Base-by-base conservation (phyloP, 2,888 invertebrate species). In the Parapristionchus giblindavisi region DNA sequence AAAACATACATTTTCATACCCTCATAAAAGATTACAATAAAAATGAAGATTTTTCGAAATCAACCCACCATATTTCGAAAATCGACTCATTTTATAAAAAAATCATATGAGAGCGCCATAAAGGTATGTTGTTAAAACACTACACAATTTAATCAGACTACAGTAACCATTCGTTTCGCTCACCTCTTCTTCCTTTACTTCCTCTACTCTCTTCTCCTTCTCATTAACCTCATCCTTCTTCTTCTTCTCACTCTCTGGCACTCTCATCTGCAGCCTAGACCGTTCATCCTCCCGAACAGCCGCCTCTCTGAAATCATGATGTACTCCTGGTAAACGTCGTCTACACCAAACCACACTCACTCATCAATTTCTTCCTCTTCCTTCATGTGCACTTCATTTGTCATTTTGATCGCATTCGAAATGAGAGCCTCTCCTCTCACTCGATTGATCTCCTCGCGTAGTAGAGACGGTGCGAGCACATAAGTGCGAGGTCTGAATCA, bases 191-290 rank as follows among this genome's bases (percentile, higher is more conserved):
- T 17, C 38, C 54, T 40, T 21, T 0, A 34, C 60, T 40, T 63
- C 63, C n/a, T 5, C n/a, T 65, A 27, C 65, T 17, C 34, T 48
- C 65, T 38, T 32, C 32, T 48, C 48, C 51, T 61, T 38, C 34
- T 60, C 51, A 24, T 40, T 27, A 11, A 21, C 32, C 6, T 51
- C 71, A 27, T 71, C 71, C 32, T 54, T n/a, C 43, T 71, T 54
- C 17, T 71, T 54, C 34, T 54, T 36, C 56, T 71, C 54, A n/a
- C 71, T 52, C 32, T 71, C 71, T n/a, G n/a, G n/a, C n/a, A n/a
- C n/a, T n/a, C n/a, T n/a, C n/a, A n/a, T n/a, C n/a, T n/a, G n/a
- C n/a, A n/a, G n/a, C n/a, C n/a, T n/a, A n/a, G n/a, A n/a, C 54
- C 24, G 38, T 14, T 71, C 71, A 29, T 51, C 71, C 48, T 48